phyloP scores from a whole-genome alignment of 2,888 invertebrate species.

The Sycophila texana region DNA sequence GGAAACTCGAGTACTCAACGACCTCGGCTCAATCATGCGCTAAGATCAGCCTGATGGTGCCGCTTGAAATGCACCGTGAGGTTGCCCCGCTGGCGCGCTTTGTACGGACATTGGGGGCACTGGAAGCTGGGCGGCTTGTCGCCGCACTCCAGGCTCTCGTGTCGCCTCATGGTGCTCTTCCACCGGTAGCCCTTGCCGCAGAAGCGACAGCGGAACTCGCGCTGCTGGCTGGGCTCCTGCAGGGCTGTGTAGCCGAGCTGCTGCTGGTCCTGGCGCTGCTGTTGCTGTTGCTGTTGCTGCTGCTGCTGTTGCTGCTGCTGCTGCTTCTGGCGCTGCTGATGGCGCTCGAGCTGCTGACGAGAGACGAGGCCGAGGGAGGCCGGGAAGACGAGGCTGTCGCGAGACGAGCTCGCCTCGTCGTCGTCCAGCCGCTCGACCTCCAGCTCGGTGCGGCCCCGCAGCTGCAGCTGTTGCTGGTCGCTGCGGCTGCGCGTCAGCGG shows the following conservation, averaged over 20 bases:
- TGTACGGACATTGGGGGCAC: constrained; percentile 56
- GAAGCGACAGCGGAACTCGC: constrained; percentile 54
- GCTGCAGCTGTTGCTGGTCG: constrained; percentile 46
- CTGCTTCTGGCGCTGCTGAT: constrained; percentile 34
- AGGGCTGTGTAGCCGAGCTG: constrained; percentile 56
- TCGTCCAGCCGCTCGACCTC: constrained; percentile 46
- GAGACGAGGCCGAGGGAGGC: constrained; percentile 53
- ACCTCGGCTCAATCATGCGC: not conserved
- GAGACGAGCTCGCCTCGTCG: constrained; percentile 52
- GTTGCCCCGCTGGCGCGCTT: constrained; percentile 55
- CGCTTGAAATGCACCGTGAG: constrained; percentile 56
- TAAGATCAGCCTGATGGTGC: constrained; percentile 43
- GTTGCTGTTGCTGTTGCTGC: constrained; percentile 5
- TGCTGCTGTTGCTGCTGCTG: constrained; percentile 16
- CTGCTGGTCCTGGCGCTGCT: not conserved
- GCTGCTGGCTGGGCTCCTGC: constrained; percentile 58
- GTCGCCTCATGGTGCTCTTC: constrained; percentile 57
- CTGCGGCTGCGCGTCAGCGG: constrained; percentile 53
- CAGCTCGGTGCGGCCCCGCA: constrained; percentile 28
- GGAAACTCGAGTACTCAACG: too few relatives aligned
- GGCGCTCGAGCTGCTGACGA: constrained; percentile 48
- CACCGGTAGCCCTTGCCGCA: constrained; percentile 57
- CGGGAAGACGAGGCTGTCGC: constrained; percentile 54
- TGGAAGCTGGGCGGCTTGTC: constrained; percentile 54
- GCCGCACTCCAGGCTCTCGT: constrained; percentile 54